A percentile compares a stretch with the other conserved stretches of the same genome.
These are phyloP conservation scores for Zaprionus tsacasi DNA, from an alignment of 1,140 invertebrate genomes.

Conservation along the genomic window DNA sequence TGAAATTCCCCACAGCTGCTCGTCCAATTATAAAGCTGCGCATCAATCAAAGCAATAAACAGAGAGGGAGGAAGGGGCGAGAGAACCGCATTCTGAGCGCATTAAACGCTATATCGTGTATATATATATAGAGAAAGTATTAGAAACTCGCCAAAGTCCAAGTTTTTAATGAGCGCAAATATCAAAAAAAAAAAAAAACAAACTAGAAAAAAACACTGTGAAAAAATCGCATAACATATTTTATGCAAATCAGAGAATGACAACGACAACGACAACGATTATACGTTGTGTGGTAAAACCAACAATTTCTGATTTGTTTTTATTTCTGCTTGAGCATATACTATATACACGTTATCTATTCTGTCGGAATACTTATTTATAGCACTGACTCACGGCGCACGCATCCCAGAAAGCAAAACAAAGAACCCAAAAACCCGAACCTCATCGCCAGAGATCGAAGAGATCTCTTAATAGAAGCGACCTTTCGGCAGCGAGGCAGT, in stretches of 20 bases:
- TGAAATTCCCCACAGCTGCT: slow-evolving; percentile 31
- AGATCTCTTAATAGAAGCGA: slow-evolving; percentile 24
- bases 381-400: slow-evolving; percentile 63
- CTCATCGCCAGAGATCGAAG: background rate
- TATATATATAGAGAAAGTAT: slow-evolving; percentile 63
- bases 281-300: slow-evolving; percentile 52
- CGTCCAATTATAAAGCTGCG: slow-evolving; percentile 36
- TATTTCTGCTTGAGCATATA: slow-evolving; percentile 27
- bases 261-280: slow-evolving; percentile 4
- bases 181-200: too few relatives aligned
- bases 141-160: slow-evolving; percentile 60
- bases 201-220: too few relatives aligned
- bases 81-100: slow-evolving; percentile 41
- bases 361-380: slow-evolving; percentile 60
- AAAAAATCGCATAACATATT: slow-evolving; percentile 46
- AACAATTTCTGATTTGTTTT: slow-evolving; percentile 59
- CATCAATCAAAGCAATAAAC: slow-evolving; percentile 33
- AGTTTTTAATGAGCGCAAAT: slow-evolving; percentile 40
- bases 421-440: background rate
- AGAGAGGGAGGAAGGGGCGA: background rate
- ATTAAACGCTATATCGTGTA: slow-evolving; percentile 34
- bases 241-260: slow-evolving; percentile 64
- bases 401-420: slow-evolving; percentile 33
- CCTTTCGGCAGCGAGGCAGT: slow-evolving; percentile 14
- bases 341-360: slow-evolving; percentile 26